Evolutionary conservation across 2,888 invertebrate species (phyloP).

Genomic region (Drosophila buzzatii): DNA sequence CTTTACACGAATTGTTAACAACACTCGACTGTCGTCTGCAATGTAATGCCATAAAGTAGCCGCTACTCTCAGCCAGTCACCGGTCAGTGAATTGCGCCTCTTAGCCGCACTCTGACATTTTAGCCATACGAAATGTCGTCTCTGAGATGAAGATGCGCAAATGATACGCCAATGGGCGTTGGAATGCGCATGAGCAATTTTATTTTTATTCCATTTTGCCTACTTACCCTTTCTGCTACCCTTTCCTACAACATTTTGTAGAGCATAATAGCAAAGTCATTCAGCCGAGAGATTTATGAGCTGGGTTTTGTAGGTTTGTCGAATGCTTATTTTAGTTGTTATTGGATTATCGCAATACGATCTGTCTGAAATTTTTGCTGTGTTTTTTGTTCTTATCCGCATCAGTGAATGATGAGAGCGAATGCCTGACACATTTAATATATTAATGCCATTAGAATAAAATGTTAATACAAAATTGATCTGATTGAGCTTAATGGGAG

Average conservation of each 20-base stretch:
- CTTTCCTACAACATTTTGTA: neutral
- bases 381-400: neutral
- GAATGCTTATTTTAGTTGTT: neutral
- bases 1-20: constrained; percentile 80
- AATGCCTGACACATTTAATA: neutral
- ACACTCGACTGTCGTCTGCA: constrained; percentile 46
- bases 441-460: no score
- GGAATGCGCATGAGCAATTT: constrained; percentile 41
- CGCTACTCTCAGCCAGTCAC: constrained; percentile 40
- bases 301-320: neutral
- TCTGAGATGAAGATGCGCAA: constrained; percentile 65
- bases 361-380: constrained; percentile 4
- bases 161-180: constrained; percentile 68
- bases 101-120: constrained; percentile 52
- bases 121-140: constrained; percentile 53
- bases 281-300: neutral
- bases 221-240: neutral
- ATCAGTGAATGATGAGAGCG: neutral
- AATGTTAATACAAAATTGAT: neutral
- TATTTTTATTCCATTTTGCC: neutral
- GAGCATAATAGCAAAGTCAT: constrained; percentile 29
- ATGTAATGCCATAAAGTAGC: constrained; percentile 54
- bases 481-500: neutral
- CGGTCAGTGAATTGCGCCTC: constrained; percentile 23
- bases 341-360: neutral